A percentile compares a stretch with the other conserved stretches of the same genome.
phyloP scores from a whole-genome alignment of 1,140 invertebrate genomes.

The Aethina tumida region DNA sequence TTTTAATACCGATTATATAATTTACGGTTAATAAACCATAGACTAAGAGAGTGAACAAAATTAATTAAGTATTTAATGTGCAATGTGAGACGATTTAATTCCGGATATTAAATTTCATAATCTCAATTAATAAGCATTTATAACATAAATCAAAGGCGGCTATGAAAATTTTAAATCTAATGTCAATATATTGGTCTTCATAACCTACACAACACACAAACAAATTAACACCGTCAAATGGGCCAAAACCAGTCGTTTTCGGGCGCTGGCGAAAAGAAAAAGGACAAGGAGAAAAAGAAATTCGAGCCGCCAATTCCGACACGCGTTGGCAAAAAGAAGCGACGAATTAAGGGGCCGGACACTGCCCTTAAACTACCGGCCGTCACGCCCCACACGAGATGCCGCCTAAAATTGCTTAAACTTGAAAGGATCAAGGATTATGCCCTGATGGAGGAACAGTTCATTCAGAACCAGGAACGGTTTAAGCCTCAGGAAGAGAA shows the following conservation, averaged over 20 bases:
- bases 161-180: no score
- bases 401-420: conserved; percentile 90
- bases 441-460: conserved; percentile 98
- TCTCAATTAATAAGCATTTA: no score
- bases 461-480: conserved; percentile 96
- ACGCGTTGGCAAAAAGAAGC: conserved; percentile 96
- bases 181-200: no score
- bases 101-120: no score
- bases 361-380: conserved; percentile 94
- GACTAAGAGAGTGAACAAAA: no score
- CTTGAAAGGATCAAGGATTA: conserved; percentile 98
- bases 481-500: conserved; percentile 98
- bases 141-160: no score
- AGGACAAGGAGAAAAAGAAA: conserved; percentile 97
- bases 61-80: no score
- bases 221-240: no score
- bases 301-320: conserved; percentile 98
- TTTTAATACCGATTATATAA: no score
- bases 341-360: conserved; percentile 93
- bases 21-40: no score
- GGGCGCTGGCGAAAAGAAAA: conserved; percentile 84
- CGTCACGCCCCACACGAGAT: conserved; percentile 96
- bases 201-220: no score
- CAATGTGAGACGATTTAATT: no score
- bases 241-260: conserved; percentile 90